These are phyloP conservation scores for Bugulina stolonifera DNA, from an alignment of 2,888 invertebrate species.

Conservation along the genomic window DNA sequence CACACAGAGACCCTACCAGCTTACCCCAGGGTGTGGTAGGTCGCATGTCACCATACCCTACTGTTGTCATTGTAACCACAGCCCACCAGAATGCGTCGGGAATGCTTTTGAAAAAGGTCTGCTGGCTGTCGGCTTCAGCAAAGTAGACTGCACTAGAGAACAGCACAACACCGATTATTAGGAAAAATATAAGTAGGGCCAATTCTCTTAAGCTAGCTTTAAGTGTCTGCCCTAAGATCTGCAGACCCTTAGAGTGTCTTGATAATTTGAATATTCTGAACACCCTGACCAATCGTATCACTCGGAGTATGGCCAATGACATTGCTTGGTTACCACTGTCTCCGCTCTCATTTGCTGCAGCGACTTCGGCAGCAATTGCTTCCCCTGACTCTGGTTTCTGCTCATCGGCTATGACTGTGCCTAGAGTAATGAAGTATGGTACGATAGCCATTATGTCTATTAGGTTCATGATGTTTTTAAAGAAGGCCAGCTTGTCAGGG, in stretches of 20 bases:
- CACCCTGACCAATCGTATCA: conserved; percentile 96
- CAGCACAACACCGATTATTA: conserved; percentile 94
- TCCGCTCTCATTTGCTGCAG: neutral
- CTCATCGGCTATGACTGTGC: conserved; percentile 95
- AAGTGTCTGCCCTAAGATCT: conserved; percentile 95
- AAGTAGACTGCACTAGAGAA: conserved; percentile 94
- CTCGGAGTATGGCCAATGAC: conserved; percentile 85
- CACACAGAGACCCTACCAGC: conserved; percentile 89
- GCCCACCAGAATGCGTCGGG: conserved; percentile 93
- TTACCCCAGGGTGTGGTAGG: conserved; percentile 96
- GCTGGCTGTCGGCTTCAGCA: conserved; percentile 84
- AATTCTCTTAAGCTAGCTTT: conserved; percentile 99
- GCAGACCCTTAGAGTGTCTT: conserved; percentile 97
- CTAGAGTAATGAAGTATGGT: conserved; percentile 98
- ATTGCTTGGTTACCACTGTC: conserved; percentile 46
- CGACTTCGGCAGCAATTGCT: neutral
- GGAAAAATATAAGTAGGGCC: conserved; percentile 98
- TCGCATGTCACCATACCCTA: conserved; percentile 99
- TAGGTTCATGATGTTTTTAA: conserved; percentile 99
- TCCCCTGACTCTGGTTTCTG: conserved; percentile 36
- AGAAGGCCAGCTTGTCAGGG: conserved; percentile 97
- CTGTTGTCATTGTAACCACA: conserved; percentile 92
- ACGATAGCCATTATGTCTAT: conserved; percentile 99
- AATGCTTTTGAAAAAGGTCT: conserved; percentile 89
- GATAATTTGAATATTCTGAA: conserved; percentile 99